Evolutionary conservation across 1,140 invertebrate species (phyloP).

Genomic region (Holcopasites calliopsidis): DNA sequence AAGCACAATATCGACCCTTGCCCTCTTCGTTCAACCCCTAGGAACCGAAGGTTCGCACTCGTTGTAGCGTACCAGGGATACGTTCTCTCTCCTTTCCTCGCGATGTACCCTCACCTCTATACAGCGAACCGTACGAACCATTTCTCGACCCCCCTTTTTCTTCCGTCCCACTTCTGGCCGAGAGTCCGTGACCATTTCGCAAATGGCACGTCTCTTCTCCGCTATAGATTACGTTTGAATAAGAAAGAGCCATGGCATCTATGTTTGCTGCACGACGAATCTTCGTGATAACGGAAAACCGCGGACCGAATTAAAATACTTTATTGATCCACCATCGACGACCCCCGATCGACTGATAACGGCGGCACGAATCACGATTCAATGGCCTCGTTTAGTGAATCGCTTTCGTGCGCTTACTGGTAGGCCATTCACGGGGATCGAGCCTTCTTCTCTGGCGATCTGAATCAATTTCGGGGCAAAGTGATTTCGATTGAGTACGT

Average conservation of each 20-base stretch:
- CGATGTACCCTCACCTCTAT: conserved; percentile 54
- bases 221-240: conserved; percentile 49
- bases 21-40: conserved; percentile 73
- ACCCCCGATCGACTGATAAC: conserved; percentile 6
- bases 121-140: conserved; percentile 30
- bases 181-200: conserved; percentile 67
- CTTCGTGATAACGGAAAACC: conserved; percentile 2
- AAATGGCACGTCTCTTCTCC: conserved; percentile 54
- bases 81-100: conserved; percentile 38
- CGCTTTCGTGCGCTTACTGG: not conserved
- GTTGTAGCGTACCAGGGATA: conserved; percentile 65
- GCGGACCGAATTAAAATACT: conserved; percentile 10
- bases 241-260: conserved; percentile 29
- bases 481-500: not conserved
- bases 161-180: conserved; percentile 55
- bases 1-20: conserved; percentile 80
- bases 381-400: not conserved
- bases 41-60: conserved; percentile 67
- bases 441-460: conserved; percentile 19
- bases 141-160: conserved; percentile 26
- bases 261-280: conserved; percentile 18
- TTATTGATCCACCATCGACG: conserved; percentile 19
- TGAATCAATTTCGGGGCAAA: not conserved
- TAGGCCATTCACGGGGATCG: not conserved
- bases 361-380: conserved; percentile 26